Percentiles rank a stretch among this genome's conserved stretches.
phyloP scores from a whole-genome alignment of 2,113 vertebrate genomes.

The Poeciliopsis retropinna region DNA sequence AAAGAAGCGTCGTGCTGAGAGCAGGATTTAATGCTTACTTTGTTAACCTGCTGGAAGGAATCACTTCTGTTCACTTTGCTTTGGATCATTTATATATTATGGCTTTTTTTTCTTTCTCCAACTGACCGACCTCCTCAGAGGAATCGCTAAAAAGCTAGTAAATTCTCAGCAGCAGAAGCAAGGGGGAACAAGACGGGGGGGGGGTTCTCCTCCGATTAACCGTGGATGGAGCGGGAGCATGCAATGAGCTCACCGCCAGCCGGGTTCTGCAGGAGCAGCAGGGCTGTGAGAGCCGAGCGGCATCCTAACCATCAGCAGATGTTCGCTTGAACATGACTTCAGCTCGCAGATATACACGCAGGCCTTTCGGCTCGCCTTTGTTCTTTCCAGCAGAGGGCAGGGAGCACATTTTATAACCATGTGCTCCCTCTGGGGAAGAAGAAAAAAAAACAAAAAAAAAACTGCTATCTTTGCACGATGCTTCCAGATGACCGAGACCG shows the following conservation, averaged over 20 bases:
- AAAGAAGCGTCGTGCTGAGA: no score
- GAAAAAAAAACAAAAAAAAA: no score
- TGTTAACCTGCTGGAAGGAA: conserved; percentile 75
- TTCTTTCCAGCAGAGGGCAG: conserved; percentile 29
- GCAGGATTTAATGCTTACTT: no score
- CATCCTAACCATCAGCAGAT: conserved; percentile 76
- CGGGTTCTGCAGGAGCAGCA: conserved; percentile 53
- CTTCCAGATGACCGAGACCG: conserved; percentile 25
- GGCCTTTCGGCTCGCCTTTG: conserved; percentile 36
- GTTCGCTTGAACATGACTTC: conserved; percentile 68
- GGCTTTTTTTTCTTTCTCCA: conserved; percentile 1
- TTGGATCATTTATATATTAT: neutral
- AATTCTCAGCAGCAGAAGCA: conserved; percentile 25
- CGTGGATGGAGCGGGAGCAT: conserved; percentile 28
- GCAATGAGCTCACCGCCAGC: conserved; percentile 65
- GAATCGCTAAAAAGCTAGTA: conserved; percentile 55
- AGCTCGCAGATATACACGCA: conserved; percentile 28
- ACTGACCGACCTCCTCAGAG: conserved; percentile 67
- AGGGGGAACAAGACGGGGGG: neutral
- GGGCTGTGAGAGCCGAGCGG: conserved; percentile 64
- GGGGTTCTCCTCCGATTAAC: conserved; percentile 57
- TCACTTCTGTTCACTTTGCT: conserved; percentile 82
- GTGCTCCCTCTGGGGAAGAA: conserved; percentile 25
- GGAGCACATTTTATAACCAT: conserved; percentile 34
- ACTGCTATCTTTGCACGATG: conserved; percentile 16